Percentiles rank a stretch among this genome's conserved stretches.
phyloP scores from a whole-genome alignment of 2,797 vertebrate species.

The Alcedo atthis region DNA sequence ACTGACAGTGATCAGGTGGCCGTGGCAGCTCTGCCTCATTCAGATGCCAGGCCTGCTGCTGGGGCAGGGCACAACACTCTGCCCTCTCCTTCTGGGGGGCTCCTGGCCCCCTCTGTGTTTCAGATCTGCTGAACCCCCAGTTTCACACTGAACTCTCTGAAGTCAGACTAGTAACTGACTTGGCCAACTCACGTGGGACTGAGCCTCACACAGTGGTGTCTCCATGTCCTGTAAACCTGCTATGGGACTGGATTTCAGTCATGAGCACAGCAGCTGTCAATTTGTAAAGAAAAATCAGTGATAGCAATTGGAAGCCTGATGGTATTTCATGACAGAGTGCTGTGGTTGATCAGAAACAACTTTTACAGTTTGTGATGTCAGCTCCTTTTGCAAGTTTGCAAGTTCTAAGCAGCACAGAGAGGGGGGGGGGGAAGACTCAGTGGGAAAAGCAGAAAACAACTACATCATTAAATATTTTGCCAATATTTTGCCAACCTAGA shows the following conservation, averaged over 20 bases:
- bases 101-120: background rate
- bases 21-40: slow-evolving; percentile 5
- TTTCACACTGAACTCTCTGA: background rate
- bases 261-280: background rate
- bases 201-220: background rate
- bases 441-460: background rate
- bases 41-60: background rate
- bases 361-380: background rate
- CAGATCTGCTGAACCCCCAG: background rate
- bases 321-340: background rate
- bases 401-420: background rate
- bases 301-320: background rate
- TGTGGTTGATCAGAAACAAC: background rate
- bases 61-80: background rate
- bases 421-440: background rate
- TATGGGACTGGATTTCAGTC: background rate
- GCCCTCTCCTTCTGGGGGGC: background rate
- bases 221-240: background rate
- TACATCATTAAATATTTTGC: background rate
- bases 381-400: background rate
- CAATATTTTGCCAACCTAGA: background rate
- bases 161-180: background rate
- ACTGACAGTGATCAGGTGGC: slow-evolving; percentile 9
- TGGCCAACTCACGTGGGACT: background rate
- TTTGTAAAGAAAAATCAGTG: background rate